A percentile compares a stretch with the other conserved stretches of the same genome.
phyloP scores from a whole-genome alignment of 2,888 invertebrate species.

The Ernsta delagoae region DNA sequence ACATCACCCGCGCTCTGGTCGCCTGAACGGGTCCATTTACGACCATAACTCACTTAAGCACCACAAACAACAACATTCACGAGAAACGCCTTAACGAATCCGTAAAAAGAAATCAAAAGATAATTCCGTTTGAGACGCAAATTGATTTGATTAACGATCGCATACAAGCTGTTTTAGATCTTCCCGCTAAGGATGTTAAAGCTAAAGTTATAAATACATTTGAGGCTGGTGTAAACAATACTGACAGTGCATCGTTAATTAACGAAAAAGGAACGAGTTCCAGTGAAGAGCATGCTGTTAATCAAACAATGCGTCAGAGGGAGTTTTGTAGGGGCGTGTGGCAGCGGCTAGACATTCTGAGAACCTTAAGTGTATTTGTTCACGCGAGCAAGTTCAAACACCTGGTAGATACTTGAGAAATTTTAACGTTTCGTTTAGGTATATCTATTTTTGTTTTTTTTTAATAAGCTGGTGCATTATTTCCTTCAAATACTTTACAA shows the following conservation, averaged over 20 bases:
- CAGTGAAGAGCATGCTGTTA: slow-evolving; percentile 48
- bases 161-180: slow-evolving; percentile 20
- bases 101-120: slow-evolving; percentile 30
- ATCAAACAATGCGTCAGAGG: slow-evolving; percentile 45
- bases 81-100: slow-evolving; percentile 31
- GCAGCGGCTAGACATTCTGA: slow-evolving; percentile 33
- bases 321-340: slow-evolving; percentile 37
- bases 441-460: background rate
- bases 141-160: slow-evolving; percentile 26
- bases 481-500: no score
- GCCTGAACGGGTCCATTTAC: slow-evolving; percentile 58
- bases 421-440: slow-evolving; percentile 14
- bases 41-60: slow-evolving; percentile 56
- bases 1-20: slow-evolving; percentile 62
- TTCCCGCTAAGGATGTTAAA: slow-evolving; percentile 22
- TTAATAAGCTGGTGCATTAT: no score
- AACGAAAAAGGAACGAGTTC: slow-evolving; percentile 39
- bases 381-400: slow-evolving; percentile 33
- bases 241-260: slow-evolving; percentile 24
- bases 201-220: background rate
- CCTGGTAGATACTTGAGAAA: slow-evolving; percentile 12
- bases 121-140: slow-evolving; percentile 24
- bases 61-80: slow-evolving; percentile 45
- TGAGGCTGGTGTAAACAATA: slow-evolving; percentile 20
- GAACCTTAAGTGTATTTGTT: slow-evolving; percentile 33